phyloP scores from a whole-genome alignment of 1,140 invertebrate species.

The Frieseomelitta varia region DNA sequence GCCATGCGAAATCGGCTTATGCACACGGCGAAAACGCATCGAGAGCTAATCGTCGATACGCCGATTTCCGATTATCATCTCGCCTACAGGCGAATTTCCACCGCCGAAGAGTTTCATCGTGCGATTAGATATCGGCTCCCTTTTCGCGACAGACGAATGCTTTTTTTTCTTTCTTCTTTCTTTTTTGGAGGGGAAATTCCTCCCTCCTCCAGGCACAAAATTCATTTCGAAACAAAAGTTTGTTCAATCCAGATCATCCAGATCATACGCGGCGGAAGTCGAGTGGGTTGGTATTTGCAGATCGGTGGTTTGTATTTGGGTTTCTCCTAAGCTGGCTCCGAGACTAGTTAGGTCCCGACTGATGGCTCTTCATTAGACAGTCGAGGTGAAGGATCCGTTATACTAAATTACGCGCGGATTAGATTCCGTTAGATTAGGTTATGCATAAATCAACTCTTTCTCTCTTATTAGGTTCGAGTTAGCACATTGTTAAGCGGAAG shows the following conservation, averaged over 20 bases:
- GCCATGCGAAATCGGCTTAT: slow-evolving; percentile 38
- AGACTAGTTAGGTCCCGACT: neutral
- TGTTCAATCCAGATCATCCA: neutral
- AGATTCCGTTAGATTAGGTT: neutral
- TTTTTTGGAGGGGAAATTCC: no score
- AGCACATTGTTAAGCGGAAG: no score
- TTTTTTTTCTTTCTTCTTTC: no score
- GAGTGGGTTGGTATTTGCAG: neutral
- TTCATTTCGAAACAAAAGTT: no score
- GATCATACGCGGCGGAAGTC: neutral
- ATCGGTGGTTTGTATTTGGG: neutral
- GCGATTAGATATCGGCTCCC: no score
- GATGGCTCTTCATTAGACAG: neutral
- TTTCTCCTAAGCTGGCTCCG: neutral
- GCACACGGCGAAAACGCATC: neutral
- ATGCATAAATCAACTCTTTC: neutral
- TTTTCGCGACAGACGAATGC: no score
- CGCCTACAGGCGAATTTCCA: neutral
- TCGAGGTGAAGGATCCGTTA: slow-evolving; percentile 10
- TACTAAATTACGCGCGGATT: neutral
- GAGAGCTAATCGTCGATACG: slow-evolving; percentile 27
- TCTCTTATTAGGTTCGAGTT: neutral
- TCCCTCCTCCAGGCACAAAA: no score
- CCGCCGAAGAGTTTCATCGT: no score
- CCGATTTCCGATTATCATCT: slow-evolving; percentile 22